Evolutionary conservation across 2,113 vertebrate species (phyloP).

Genomic region (Ibidorhyncha struthersii): DNA sequence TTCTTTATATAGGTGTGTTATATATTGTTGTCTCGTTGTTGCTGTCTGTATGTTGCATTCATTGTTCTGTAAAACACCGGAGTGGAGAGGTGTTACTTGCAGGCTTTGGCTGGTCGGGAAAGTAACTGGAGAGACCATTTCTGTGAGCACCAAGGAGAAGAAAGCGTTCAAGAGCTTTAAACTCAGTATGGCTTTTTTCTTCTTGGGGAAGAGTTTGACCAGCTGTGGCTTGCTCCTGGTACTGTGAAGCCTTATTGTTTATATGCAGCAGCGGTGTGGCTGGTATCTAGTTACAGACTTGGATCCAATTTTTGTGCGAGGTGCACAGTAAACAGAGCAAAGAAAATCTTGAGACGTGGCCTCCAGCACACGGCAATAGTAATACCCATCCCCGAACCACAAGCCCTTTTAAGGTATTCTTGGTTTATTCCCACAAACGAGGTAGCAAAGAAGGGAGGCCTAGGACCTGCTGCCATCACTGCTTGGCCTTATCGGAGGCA

Average conservation of each 20-base stretch:
- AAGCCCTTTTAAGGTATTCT: neutral
- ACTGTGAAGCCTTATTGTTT: neutral
- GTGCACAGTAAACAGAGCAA: neutral
- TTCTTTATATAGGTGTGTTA: neutral
- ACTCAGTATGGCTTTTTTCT: neutral
- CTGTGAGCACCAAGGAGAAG: neutral
- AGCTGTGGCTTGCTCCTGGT: neutral
- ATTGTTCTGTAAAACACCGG: neutral
- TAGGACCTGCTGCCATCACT: neutral
- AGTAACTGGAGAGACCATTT: neutral
- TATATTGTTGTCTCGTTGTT: neutral
- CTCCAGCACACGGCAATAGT: rapidly evolving
- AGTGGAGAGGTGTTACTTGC: neutral
- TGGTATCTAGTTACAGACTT: neutral
- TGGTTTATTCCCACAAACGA: neutral
- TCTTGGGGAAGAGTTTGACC: neutral
- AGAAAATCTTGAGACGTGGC: neutral
- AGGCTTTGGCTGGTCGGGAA: neutral
- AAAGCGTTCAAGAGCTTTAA: neutral
- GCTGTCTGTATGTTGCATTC: neutral
- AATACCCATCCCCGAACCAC: neutral
- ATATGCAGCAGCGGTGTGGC: neutral
- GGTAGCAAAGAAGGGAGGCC: neutral
- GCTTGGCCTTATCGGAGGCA: neutral
- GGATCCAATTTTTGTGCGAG: neutral